phyloP scores from a whole-genome alignment of 2,888 invertebrate species.

The Latrodectus elegans region DNA sequence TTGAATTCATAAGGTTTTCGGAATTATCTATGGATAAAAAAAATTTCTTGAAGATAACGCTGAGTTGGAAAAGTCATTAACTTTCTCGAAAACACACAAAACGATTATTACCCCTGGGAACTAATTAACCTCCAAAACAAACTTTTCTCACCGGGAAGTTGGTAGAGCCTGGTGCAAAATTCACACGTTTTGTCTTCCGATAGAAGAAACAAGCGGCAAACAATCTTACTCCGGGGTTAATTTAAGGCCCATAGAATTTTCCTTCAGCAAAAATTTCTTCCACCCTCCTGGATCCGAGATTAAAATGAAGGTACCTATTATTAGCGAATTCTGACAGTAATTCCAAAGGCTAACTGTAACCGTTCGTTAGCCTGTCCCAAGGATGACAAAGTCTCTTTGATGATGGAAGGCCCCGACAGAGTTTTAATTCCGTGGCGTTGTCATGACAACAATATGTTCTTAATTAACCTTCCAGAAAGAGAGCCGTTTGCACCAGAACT shows the following conservation, averaged over 20 bases:
- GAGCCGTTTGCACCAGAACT: conserved; percentile 6
- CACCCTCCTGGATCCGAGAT: conserved; percentile 1
- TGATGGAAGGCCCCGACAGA: conserved; percentile 37
- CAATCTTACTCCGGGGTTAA: not conserved
- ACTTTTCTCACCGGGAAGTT: not conserved
- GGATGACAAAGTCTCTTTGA: conserved; percentile 60
- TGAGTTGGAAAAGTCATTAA: not conserved
- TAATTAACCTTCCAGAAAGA: conserved; percentile 61
- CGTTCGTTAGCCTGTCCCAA: conserved; percentile 47
- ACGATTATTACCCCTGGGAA: not conserved
- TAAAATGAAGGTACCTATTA: conserved; percentile 37
- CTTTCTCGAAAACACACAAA: not conserved
- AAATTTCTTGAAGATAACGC: not conserved
- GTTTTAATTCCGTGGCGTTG: conserved; percentile 66
- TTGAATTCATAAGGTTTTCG: too few relatives aligned
- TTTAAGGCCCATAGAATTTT: not conserved
- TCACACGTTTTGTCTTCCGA: too few relatives aligned
- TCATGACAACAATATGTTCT: conserved; percentile 55
- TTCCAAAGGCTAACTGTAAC: conserved; percentile 33
- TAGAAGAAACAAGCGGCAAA: too few relatives aligned
- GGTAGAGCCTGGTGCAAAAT: too few relatives aligned
- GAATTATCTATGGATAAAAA: too few relatives aligned
- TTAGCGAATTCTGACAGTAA: conserved; percentile 58
- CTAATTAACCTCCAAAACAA: not conserved
- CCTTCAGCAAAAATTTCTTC: not conserved